These are phyloP conservation scores for Caenorhabditis sp. DNA, from an alignment of 2,888 invertebrate species.

Conservation along the genomic window DNA sequence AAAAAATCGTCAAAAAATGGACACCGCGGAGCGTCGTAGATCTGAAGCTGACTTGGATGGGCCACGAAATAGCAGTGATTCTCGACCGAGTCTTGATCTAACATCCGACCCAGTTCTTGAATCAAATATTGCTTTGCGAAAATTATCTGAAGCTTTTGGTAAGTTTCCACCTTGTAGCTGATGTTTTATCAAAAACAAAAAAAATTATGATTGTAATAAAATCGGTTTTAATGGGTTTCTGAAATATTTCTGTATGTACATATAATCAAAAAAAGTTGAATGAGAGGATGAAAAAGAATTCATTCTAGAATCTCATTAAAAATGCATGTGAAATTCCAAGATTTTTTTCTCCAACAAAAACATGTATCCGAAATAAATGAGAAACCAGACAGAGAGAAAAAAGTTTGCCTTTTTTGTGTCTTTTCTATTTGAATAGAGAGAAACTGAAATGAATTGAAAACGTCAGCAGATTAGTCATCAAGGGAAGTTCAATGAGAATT, in stretches of 20 bases:
- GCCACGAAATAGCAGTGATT: slow-evolving; percentile 32
- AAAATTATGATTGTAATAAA: too few species aligned
- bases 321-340: too few species aligned
- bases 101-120: slow-evolving; percentile 61
- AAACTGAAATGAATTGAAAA: background rate
- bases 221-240: too few species aligned
- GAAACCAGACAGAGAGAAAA: too few species aligned
- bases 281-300: too few species aligned
- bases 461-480: background rate
- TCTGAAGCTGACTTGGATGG: slow-evolving; percentile 47
- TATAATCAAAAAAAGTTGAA: too few species aligned
- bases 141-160: slow-evolving; percentile 67
- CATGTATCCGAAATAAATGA: too few species aligned
- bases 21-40: slow-evolving; percentile 48
- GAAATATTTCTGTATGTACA: too few species aligned
- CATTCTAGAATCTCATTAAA: too few species aligned
- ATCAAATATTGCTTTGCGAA: slow-evolving; percentile 62
- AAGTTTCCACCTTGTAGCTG: slow-evolving; percentile 5
- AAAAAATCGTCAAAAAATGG: slow-evolving; percentile 38
- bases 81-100: slow-evolving; percentile 46
- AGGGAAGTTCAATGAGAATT: background rate
- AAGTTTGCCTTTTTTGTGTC: too few species aligned
- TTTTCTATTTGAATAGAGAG: background rate
- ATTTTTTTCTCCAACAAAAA: too few species aligned
- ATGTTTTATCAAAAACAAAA: background rate